These are phyloP conservation scores for Lochmaea capreae DNA, from an alignment of 2,888 invertebrate genomes.

Conservation along the genomic window DNA sequence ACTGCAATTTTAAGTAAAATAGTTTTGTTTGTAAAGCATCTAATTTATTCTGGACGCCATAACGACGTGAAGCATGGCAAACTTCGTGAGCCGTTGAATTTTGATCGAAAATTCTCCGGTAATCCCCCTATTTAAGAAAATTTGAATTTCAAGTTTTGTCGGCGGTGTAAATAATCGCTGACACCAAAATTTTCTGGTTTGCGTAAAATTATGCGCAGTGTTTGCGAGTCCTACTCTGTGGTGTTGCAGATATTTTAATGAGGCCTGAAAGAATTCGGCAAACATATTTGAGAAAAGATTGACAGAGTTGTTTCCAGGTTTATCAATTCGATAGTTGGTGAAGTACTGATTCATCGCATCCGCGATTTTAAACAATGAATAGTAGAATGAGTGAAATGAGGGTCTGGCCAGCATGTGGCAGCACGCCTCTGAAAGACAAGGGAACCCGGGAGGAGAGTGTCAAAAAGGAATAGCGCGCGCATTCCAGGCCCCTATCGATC, in stretches of 20 bases:
- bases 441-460: slow-evolving; percentile 49
- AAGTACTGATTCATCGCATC: slow-evolving; percentile 1
- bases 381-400: not conserved
- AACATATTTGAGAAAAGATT: not conserved
- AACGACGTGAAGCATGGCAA: no score
- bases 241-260: slow-evolving; percentile 20
- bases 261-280: slow-evolving; percentile 7
- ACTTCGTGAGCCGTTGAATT: not conserved
- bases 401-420: slow-evolving; percentile 8
- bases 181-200: not conserved
- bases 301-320: slow-evolving; percentile 12
- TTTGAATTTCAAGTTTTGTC: not conserved
- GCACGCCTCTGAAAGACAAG: slow-evolving; percentile 37
- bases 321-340: not conserved
- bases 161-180: not conserved
- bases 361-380: slow-evolving; percentile 14
- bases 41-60: no score
- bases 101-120: not conserved
- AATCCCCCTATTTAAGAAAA: slow-evolving; percentile 6
- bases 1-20: no score
- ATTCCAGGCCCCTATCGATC: slow-evolving; percentile 48
- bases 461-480: slow-evolving; percentile 50
- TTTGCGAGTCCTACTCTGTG: slow-evolving; percentile 10
- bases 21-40: no score
- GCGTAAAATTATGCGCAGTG: not conserved